These are phyloP conservation scores for Pyrocoelia pectoralis DNA, from an alignment of 2,888 invertebrate species.

Conservation along the genomic window DNA sequence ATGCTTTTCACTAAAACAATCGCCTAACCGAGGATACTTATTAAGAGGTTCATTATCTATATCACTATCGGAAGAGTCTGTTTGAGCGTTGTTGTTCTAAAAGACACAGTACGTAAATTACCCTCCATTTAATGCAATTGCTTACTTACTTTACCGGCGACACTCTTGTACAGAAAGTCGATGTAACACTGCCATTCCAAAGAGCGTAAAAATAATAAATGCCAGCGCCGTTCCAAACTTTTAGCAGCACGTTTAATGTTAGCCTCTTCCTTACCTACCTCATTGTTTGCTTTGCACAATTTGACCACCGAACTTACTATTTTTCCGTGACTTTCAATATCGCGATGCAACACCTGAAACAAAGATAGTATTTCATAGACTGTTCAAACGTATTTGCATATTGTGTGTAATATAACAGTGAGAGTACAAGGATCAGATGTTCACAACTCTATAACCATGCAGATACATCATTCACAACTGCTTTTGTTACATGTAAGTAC, in stretches of 20 bases:
- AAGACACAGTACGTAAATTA: conserved; percentile 42
- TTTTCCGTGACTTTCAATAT: conserved; percentile 91
- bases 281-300: conserved; percentile 67
- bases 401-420: background rate
- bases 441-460: conserved; percentile 6
- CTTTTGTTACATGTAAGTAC: conserved; percentile 7
- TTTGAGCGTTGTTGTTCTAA: conserved; percentile 64
- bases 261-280: conserved; percentile 61
- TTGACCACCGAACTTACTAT: conserved; percentile 81
- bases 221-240: conserved; percentile 87
- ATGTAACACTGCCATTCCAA: conserved; percentile 93
- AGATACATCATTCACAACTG: conserved; percentile 7
- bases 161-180: conserved; percentile 78
- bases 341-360: conserved; percentile 87
- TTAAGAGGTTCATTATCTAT: conserved; percentile 79
- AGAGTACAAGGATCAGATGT: background rate
- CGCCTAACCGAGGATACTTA: conserved; percentile 74
- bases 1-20: conserved; percentile 11
- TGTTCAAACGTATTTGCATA: background rate
- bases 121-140: background rate
- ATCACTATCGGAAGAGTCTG: conserved; percentile 65
- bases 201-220: conserved; percentile 85
- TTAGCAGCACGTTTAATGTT: conserved; percentile 64
- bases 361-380: background rate
- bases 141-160: conserved; percentile 62